Evolutionary conservation across 2,113 vertebrate genomes (phyloP), one percentile per base, ranked within the genome.

Genomic region (Coptodon rendalli): DNA sequence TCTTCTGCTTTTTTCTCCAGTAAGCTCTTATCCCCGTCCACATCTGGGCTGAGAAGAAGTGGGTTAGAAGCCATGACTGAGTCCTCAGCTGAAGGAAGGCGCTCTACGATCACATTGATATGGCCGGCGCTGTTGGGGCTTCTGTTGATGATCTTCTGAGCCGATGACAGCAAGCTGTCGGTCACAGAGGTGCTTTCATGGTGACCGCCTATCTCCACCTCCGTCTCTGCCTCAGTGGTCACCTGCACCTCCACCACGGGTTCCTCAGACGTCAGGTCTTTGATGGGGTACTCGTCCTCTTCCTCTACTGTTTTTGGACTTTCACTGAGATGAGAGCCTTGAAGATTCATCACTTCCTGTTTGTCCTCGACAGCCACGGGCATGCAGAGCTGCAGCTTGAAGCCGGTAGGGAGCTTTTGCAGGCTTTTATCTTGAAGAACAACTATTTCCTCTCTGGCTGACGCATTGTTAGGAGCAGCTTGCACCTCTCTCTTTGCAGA

Each of bases 41-140:
- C 92, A 10, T 97, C 97, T 3, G 97, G 89, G 61, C 93, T 94
- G 59, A 98, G 95, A 34, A 97, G 96, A 34, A 98, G 97, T 1
- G 97, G 95, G 87, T 97, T 97, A 16, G 97, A 96, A 2, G 97
- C 96, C 34, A 97, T 93, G 40, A 96, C 96, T 0, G 93, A 94
- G 73, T 98, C 98, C 91, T 98, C 98, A 0, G 97, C 97, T 13
- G 97, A 96, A 2, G 99, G 99, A 88, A 99, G 95, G 10, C 98
- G 97, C 34, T 99, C 99, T 16, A 99, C 99, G n/a, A 99, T 99
- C 90, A 99, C 99, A 1, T 99, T 99, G 87, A 99, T 96, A 0
- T 99, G 99, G 3, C 98, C 98, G 3, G 97, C 97, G n/a, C 96
- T 97, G 86, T 98, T 98, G 14, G 97, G 97, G 86, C 97, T 97